Conservation (phyloP, 1,140 invertebrate species). For the Caligus rogercresseyi region DNA sequence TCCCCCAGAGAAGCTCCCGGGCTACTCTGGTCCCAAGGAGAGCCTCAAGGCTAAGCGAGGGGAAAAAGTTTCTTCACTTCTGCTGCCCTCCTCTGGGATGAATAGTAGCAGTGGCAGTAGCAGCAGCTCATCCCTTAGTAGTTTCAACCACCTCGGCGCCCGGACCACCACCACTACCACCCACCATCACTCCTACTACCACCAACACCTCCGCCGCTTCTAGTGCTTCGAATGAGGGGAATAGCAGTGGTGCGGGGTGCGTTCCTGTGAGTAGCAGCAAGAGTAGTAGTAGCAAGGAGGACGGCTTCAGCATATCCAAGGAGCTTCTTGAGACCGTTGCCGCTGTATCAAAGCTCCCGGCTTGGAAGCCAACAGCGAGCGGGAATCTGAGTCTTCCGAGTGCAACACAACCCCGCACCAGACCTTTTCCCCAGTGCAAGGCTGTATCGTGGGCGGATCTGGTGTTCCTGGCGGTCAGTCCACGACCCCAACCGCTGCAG, state of each 20-base stretch:
- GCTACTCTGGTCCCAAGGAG: slow-evolving; percentile 4
- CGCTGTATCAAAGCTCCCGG: slow-evolving; percentile 12
- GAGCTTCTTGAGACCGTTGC: slow-evolving; percentile 15
- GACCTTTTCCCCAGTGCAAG: not conserved
- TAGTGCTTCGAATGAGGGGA: no score
- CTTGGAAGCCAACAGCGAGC: slow-evolving; percentile 8
- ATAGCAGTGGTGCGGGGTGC: no score
- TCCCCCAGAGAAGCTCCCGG: slow-evolving; percentile 6
- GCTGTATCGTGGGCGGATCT: no score
- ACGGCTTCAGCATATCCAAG: slow-evolving; percentile 8
- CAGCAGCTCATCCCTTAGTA: not conserved
- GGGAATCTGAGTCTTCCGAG: not conserved
- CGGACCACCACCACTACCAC: no score
- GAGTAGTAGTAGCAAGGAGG: not conserved
- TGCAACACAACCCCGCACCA: not conserved
- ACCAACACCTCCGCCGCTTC: no score
- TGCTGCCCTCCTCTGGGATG: not conserved
- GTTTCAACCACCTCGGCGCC: no score
- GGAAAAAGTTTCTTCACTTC: not conserved
- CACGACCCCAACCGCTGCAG: no score
- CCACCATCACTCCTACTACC: no score
- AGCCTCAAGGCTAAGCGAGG: not conserved
- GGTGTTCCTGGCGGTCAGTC: no score
- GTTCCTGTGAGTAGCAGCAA: not conserved
- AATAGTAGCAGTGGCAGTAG: not conserved